Percentiles rank a stretch among this genome's conserved stretches.
phyloP scores from a whole-genome alignment of 2,888 invertebrate genomes.

The Galeopsomyia nigrocyanea region DNA sequence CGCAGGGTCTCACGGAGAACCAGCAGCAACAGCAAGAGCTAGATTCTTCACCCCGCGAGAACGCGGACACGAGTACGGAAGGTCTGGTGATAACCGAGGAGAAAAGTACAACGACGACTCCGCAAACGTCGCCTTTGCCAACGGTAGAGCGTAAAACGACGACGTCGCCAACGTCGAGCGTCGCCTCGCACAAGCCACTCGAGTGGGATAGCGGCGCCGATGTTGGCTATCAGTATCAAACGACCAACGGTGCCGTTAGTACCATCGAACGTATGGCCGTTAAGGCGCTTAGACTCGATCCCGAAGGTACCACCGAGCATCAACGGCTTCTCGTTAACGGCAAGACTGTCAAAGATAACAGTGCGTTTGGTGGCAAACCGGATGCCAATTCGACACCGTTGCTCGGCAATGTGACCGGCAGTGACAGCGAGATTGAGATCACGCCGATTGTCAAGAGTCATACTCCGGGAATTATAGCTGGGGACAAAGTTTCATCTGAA shows the following conservation, averaged over 20 bases:
- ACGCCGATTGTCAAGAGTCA: constrained; percentile 64
- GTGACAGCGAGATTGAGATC: constrained; percentile 64
- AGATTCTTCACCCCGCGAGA: background rate
- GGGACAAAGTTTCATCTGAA: constrained; percentile 49
- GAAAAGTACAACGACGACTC: constrained; percentile 32
- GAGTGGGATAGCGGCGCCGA: constrained; percentile 93
- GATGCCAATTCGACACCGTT: constrained; percentile 64
- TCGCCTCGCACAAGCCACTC: constrained; percentile 80
- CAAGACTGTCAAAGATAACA: background rate
- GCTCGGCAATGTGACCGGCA: constrained; percentile 55
- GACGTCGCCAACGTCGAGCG: constrained; percentile 82
- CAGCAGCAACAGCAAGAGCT: constrained; percentile 6
- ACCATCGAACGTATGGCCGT: constrained; percentile 77
- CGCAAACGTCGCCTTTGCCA: constrained; percentile 54
- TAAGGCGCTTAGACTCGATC: constrained; percentile 67
- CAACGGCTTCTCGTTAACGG: constrained; percentile 22
- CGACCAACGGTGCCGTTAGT: constrained; percentile 65
- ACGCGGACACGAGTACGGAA: background rate
- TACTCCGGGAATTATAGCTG: constrained; percentile 55
- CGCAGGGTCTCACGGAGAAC: background rate
- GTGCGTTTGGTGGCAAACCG: constrained; percentile 50
- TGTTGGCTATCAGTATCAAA: constrained; percentile 79
- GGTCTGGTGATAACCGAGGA: constrained; percentile 11
- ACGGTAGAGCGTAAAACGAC: constrained; percentile 67
- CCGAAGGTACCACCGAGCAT: constrained; percentile 67